These are phyloP conservation scores for Rhincodon typus DNA, from an alignment of 2,797 vertebrate genomes.

Conservation along the genomic window DNA sequence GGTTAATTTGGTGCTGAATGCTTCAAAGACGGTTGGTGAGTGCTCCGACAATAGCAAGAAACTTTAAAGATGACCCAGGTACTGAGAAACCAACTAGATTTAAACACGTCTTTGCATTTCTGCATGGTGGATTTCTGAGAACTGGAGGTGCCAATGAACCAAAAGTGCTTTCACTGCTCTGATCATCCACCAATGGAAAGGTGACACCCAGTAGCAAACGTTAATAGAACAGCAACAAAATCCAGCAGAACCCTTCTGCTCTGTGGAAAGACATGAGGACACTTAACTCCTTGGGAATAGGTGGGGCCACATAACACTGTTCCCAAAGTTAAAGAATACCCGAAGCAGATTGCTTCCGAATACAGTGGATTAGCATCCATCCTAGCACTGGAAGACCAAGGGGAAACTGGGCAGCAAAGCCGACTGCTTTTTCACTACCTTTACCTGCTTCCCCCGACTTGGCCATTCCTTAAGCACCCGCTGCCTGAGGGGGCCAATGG, in stretches of 20 bases:
- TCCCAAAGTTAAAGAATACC: not conserved
- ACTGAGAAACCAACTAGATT: not conserved
- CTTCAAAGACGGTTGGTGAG: not conserved
- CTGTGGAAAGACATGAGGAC: not conserved
- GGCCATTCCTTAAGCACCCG: not conserved
- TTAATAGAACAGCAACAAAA: not conserved
- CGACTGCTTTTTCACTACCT: not conserved
- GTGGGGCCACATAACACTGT: not conserved
- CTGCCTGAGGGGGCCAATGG: not conserved
- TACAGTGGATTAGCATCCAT: not conserved
- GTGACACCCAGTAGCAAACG: not conserved
- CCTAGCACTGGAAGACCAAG: not conserved
- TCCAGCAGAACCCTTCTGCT: not conserved
- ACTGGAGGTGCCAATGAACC: not conserved
- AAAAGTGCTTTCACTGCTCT: not conserved
- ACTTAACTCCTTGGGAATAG: not conserved
- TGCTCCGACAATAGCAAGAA: not conserved
- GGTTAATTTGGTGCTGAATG: not conserved
- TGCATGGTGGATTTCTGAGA: not conserved
- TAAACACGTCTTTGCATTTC: not conserved
- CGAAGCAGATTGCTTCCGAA: not conserved
- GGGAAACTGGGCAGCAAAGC: not conserved
- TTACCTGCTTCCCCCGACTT: not conserved
- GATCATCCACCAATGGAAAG: not conserved
- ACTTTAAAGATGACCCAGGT: not conserved